phyloP scores from a whole-genome alignment of 2,113 vertebrate genomes.

The Hemiscyllium ocellatum region DNA sequence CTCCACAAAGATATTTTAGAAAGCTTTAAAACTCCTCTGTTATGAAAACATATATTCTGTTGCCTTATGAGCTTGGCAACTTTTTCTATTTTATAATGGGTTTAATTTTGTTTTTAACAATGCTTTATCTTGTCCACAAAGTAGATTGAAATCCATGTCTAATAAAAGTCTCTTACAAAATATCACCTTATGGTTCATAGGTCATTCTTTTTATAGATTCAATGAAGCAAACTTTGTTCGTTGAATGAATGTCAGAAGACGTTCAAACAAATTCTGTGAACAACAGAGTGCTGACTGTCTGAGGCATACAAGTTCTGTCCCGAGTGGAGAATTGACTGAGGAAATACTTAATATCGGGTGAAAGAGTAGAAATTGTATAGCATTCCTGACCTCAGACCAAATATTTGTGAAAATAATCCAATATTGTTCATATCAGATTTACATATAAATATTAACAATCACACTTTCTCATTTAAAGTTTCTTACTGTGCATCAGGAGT shows the following conservation, averaged over 20 bases:
- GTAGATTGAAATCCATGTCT: neutral
- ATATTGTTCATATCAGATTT: neutral
- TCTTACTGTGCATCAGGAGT: neutral
- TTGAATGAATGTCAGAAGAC: neutral
- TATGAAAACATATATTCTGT: conserved; percentile 30
- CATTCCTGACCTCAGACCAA: neutral
- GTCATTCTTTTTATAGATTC: neutral
- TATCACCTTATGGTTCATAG: neutral
- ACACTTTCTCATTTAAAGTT: neutral
- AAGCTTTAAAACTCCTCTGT: neutral
- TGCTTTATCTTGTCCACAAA: neutral
- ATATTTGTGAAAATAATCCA: neutral
- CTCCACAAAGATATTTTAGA: conserved; percentile 11
- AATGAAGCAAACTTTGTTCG: neutral
- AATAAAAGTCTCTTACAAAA: neutral
- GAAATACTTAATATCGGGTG: neutral
- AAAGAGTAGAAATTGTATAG: neutral
- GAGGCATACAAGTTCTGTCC: neutral
- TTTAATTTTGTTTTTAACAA: neutral
- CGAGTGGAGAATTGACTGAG: neutral
- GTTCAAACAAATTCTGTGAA: neutral
- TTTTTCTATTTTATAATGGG: neutral
- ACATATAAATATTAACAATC: neutral
- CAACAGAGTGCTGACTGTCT: neutral
- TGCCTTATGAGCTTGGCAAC: neutral